phyloP scores from a whole-genome alignment of 2,797 vertebrate genomes.

The Mormyrops attenuatus region DNA sequence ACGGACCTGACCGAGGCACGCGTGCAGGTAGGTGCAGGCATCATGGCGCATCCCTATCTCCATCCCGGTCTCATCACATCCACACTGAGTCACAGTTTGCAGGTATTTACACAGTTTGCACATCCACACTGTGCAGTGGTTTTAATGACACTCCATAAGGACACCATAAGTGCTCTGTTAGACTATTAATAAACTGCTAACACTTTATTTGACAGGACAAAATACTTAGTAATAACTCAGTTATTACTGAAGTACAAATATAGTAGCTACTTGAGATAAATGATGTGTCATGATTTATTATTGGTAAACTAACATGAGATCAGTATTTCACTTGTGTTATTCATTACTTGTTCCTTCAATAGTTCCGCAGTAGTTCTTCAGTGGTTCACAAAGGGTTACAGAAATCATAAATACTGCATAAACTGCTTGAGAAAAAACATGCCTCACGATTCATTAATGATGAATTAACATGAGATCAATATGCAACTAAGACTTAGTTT shows the following conservation, averaged over 20 bases:
- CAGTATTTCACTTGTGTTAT: not conserved
- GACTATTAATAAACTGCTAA: not conserved
- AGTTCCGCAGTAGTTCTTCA: not conserved
- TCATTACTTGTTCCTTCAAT: not conserved
- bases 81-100: no score
- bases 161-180: not conserved
- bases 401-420: not conserved
- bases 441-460: not conserved
- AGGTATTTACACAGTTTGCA: not conserved
- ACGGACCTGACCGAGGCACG: conserved; percentile 95
- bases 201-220: not conserved
- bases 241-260: not conserved
- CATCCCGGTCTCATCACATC: not conserved
- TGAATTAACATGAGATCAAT: not conserved
- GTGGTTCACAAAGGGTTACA: not conserved
- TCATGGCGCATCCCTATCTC: not conserved
- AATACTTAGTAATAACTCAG: not conserved
- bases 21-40: conserved; percentile 70
- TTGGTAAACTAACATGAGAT: not conserved
- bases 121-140: not conserved
- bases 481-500: not conserved
- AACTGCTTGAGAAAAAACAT: not conserved
- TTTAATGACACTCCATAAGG: not conserved
- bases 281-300: not conserved
- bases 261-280: not conserved